Percentiles rank a stretch among this genome's conserved stretches.
phyloP scores from a whole-genome alignment of 2,113 vertebrate genomes.

The Sterrhoptilus dennistouni region DNA sequence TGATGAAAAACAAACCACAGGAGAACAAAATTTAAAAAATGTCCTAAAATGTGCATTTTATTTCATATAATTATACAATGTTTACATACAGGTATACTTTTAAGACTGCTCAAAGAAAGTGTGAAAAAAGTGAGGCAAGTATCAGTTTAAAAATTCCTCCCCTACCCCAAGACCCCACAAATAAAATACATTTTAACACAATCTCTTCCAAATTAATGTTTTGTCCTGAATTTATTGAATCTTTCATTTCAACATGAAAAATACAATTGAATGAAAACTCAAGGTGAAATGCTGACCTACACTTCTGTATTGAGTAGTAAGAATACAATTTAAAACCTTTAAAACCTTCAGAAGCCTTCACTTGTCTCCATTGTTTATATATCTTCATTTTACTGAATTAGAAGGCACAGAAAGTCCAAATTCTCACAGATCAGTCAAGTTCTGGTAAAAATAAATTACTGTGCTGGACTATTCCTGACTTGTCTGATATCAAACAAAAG shows the following conservation, averaged over 20 bases:
- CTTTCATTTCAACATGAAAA: conserved; percentile 72
- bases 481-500: conserved; percentile 50
- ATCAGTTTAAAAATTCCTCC: conserved; percentile 67
- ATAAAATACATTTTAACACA: conserved; percentile 63
- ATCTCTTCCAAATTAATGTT: conserved; percentile 55
- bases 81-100: conserved; percentile 85
- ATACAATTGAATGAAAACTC: conserved; percentile 34
- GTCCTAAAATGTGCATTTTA: conserved; percentile 89
- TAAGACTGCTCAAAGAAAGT: conserved; percentile 82
- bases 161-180: conserved; percentile 50
- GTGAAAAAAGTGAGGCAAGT: conserved; percentile 77
- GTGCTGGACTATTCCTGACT: conserved; percentile 46
- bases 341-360: not conserved
- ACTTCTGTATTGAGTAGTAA: conserved; percentile 54
- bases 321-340: not conserved
- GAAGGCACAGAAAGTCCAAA: conserved; percentile 40
- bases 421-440: conserved; percentile 39
- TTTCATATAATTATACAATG: conserved; percentile 90
- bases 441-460: conserved; percentile 69
- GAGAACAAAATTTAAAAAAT: conserved; percentile 79
- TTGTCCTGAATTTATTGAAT: conserved; percentile 60
- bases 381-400: conserved; percentile 10
- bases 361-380: not conserved
- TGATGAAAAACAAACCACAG: conserved; percentile 61
- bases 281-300: conserved; percentile 53